Evolutionary conservation across 1,140 invertebrate genomes (phyloP), one percentile per base, ranked within the genome.

Genomic region (Argopecten irradians): DNA sequence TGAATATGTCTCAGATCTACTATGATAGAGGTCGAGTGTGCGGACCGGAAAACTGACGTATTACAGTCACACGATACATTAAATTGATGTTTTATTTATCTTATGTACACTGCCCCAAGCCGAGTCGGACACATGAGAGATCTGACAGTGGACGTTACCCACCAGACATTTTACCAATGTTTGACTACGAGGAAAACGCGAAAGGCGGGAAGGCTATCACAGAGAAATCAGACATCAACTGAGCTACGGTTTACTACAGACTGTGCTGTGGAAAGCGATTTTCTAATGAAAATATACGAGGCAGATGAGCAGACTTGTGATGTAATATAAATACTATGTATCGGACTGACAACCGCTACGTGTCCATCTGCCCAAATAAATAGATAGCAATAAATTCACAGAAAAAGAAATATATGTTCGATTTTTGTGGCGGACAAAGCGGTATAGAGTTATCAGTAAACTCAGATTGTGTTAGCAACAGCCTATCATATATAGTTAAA

Each of bases 231-330:
- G 55, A 71, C 55, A 71, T 71, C 55, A 71, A 3, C 55, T n/a
- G 28, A 28, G 55, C n/a, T 8, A 46, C 2, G 43, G 3, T 46
- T 46, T 46, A 46, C 43, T 71, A 71, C 28, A n/a, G 55, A n/a
- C 55, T 71, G 55, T 28, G 22, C n/a, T n/a, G 22, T 71, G 55
- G 55, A 71, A 28, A 71, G 55, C 55, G 55, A 71, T 71, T 71
- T 39, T 71, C 55, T 71, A 71, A 71, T 71, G 55, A 71, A 71
- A 71, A 71, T 71, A 71, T 71, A 71, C n/a, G 55, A 71, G 55
- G 55, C 55, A 71, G 55, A 71, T 71, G 55, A 28, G 28, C 22
- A 71, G 55, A 71, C 55, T n/a, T 71, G 22, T 71, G 55, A 71
- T 71, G 55, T 71, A 71, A 71, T 71, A 28, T 71, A 71, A 71